These are phyloP conservation scores for Porites evermanni DNA, from an alignment of 92 coral and sea anemone genomes.

Conservation along the genomic window DNA sequence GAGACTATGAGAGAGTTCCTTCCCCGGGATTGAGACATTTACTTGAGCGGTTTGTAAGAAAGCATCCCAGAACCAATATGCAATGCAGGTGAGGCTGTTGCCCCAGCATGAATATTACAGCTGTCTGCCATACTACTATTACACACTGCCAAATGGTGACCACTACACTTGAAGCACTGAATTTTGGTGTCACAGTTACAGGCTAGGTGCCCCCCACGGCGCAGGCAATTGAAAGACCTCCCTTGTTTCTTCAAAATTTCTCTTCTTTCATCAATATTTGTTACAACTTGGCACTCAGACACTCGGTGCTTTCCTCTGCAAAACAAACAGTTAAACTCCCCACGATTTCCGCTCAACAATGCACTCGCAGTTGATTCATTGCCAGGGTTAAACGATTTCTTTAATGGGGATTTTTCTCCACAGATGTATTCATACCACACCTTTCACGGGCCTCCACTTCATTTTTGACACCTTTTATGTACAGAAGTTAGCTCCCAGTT, in stretches of 20 bases:
- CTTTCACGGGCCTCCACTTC: slow-evolving; percentile 29
- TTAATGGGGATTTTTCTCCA: background rate
- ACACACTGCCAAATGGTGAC: too few species aligned
- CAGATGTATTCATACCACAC: background rate
- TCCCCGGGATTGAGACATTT: slow-evolving; percentile 1
- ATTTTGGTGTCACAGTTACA: background rate
- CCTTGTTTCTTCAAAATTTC: slow-evolving; percentile 27
- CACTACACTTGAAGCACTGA: background rate
- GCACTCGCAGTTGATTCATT: background rate
- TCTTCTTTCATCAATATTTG: slow-evolving; percentile 28
- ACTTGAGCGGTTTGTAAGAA: background rate
- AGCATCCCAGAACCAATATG: background rate
- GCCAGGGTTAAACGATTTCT: background rate
- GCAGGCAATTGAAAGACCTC: slow-evolving; percentile 19
- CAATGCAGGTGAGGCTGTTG: too few species aligned
- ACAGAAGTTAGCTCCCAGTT: slow-evolving; percentile 8
- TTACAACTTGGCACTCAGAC: slow-evolving; percentile 14
- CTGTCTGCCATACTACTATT: background rate
- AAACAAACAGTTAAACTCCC: slow-evolving; percentile 2
- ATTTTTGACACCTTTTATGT: background rate
- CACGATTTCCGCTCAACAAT: background rate
- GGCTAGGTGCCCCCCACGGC: background rate
- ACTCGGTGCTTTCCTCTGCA: slow-evolving; percentile 25
- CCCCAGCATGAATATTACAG: background rate
- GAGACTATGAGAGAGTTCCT: background rate